phyloP scores from a whole-genome alignment of 2,797 vertebrate species.

The Liasis olivaceus region DNA sequence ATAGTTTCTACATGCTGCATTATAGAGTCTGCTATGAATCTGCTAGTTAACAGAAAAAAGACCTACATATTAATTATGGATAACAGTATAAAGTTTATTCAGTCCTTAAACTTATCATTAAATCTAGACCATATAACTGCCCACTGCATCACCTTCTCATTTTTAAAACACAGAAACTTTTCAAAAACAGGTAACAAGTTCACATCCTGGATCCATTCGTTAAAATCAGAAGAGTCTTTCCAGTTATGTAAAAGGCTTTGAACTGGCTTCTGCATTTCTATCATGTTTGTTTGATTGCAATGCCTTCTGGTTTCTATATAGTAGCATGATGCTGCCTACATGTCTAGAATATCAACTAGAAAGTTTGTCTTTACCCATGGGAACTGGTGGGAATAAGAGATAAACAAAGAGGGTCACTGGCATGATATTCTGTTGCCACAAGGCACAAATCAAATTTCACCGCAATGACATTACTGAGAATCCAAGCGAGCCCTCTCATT shows the following conservation, averaged over 20 bases:
- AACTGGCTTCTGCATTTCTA: neutral
- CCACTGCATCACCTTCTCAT: neutral
- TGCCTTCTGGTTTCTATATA: neutral
- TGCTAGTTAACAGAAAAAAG: too few species aligned
- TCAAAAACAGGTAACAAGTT: neutral
- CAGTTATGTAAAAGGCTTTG: neutral
- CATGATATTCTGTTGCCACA: neutral
- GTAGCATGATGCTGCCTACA: neutral
- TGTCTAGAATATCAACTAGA: neutral
- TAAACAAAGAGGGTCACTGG: neutral
- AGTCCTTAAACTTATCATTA: neutral
- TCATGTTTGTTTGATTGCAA: neutral
- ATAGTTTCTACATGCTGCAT: too few species aligned
- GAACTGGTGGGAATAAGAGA: neutral
- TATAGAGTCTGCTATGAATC: too few species aligned
- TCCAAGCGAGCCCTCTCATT: neutral
- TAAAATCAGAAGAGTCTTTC: neutral
- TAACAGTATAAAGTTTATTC: neutral
- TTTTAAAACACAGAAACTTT: neutral
- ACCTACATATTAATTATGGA: too few species aligned
- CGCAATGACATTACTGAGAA: neutral
- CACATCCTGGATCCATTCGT: neutral
- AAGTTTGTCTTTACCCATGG: neutral
- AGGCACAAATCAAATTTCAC: neutral
- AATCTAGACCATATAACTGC: neutral